Base-by-base conservation (phyloP, 2,113 vertebrate species). In the Datnioides undecimradiatus region DNA sequence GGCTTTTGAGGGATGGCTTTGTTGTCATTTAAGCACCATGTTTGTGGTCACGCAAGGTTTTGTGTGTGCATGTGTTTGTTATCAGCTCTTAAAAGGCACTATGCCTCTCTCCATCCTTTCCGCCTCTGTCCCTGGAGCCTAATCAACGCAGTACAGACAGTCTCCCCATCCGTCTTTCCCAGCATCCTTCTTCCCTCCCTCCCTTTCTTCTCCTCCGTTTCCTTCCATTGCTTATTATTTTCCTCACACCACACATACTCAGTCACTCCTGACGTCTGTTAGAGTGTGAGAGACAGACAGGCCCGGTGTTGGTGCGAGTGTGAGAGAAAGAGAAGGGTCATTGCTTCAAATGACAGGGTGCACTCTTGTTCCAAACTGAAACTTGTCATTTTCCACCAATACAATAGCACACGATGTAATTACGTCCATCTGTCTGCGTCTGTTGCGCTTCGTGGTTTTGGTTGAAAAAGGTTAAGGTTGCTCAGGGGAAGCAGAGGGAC, bases 131-230 rank as follows among this genome's bases (percentile, higher is more conserved):
- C 86, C 87, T 40, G 48, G 79, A 83, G 90, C 27, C 84, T 95
- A 95, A 95, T 95, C 94, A 91, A 60, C 58, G 34, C 83, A 8
- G 68, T 59, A 8, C 94, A 93, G 89, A 72, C 80, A 5, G 52
- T 62, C 68, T 57, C 52, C 65, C 80, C 65, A 16, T 80, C 73
- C 46, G 27, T 54, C n/a, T 46, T n/a, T 41, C 10, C 27, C 49
- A 34, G 17, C 43, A 19, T 79, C 58, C 63, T 62, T 48, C 73
- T 33, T 40, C 65, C 46, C 52, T 45, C 63, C 43, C 34, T 43
- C 17, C 11, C 54, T 57, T 9, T 12, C 43, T 5, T 23, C 29
- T 57, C 62, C 17, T 23, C 46, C 46, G 19, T 66, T 45, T 69
- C n/a, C 23, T 52, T 65, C 40, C 62, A 8, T 57, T 48, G 38